Conservation (phyloP, 1,140 invertebrate genomes). For the Bombus pyrosoma region DNA sequence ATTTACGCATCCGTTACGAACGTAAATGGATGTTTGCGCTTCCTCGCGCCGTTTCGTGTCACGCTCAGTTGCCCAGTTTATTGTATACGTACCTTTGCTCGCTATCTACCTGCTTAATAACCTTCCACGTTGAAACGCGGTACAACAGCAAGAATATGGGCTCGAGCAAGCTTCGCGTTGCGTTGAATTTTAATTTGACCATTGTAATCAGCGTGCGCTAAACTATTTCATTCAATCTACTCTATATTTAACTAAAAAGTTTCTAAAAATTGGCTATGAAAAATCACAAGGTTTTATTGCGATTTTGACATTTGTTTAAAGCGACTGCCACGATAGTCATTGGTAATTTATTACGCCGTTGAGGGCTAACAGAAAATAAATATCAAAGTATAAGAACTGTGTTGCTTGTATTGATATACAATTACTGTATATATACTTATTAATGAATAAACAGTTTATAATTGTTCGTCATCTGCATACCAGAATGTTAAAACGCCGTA, state of each 20-base stretch:
- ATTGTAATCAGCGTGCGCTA: not conserved
- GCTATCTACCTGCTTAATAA: slow-evolving; percentile 30
- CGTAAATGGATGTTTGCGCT: slow-evolving; percentile 42
- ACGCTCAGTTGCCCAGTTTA: slow-evolving; percentile 33
- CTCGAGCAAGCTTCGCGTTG: not conserved
- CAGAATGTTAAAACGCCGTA: not conserved
- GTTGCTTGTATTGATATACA: not conserved
- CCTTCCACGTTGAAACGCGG: slow-evolving; percentile 24
- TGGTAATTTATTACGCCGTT: not conserved
- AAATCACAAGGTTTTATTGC: not conserved
- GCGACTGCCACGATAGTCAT: no score
- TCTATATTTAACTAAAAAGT: no score
- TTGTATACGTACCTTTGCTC: slow-evolving; percentile 34
- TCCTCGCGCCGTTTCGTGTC: slow-evolving; percentile 41
- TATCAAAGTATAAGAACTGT: not conserved
- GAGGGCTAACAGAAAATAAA: not conserved
- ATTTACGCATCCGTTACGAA: slow-evolving; percentile 34
- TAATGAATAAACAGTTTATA: not conserved
- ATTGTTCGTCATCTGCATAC: not conserved
- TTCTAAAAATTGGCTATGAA: not conserved
- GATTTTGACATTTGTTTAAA: not conserved
- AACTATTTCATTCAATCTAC: no score
- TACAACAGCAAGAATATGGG: not conserved
- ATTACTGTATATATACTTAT: not conserved
- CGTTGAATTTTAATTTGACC: slow-evolving; percentile 18